A percentile compares a stretch with the other conserved stretches of the same genome.
Evolutionary conservation across 1,140 invertebrate species (phyloP).

Genomic region (Andricus grossulariae): DNA sequence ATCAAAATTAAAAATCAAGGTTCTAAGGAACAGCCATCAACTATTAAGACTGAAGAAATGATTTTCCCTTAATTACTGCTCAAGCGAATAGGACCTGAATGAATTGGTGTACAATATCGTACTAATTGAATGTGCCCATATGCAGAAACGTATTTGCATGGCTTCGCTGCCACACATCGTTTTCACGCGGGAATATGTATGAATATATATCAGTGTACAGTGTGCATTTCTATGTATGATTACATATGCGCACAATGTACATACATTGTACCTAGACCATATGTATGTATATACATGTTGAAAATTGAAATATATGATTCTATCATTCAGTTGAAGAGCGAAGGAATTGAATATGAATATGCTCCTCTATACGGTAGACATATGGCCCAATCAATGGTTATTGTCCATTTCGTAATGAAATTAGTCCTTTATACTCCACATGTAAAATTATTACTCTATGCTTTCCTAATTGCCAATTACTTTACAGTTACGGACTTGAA

Average conservation of each 20-base stretch:
- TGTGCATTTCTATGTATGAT: neutral
- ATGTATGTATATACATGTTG: neutral
- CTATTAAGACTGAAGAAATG: neutral
- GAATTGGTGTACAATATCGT: slow-evolving; percentile 3
- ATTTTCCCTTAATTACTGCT: neutral
- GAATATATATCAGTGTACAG: neutral
- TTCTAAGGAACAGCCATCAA: neutral
- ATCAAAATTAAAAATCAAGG: too few species aligned
- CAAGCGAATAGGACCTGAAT: neutral
- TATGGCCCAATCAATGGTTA: neutral
- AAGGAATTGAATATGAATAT: neutral
- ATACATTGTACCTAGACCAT: too few species aligned
- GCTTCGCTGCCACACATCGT: neutral
- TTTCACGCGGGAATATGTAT: neutral
- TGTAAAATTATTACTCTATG: neutral
- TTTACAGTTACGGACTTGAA: too few species aligned
- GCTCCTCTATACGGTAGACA: neutral
- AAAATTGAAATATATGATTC: neutral
- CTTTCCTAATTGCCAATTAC: too few species aligned
- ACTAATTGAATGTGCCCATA: neutral
- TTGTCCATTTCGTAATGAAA: neutral
- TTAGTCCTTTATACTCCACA: neutral
- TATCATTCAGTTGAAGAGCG: neutral
- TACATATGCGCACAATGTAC: neutral
- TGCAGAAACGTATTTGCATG: neutral